Percentiles rank a stretch among this genome's conserved stretches.
phyloP scores from a whole-genome alignment of 2,888 invertebrate species.

The Luffia ferchaultella region DNA sequence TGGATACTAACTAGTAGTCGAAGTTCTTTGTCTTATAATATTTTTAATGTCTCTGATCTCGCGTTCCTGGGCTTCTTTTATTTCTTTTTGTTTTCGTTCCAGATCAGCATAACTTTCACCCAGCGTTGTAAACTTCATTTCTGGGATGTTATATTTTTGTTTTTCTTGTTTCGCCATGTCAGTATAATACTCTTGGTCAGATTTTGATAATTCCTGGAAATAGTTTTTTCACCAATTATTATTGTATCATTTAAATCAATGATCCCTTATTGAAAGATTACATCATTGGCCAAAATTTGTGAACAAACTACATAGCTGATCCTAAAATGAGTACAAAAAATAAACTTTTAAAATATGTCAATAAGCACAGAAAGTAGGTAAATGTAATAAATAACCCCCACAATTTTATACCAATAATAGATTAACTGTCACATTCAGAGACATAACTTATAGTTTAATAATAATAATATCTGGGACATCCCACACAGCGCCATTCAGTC shows the following conservation, averaged over 20 bases:
- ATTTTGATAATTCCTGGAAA: neutral
- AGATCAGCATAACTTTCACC: conserved; percentile 33
- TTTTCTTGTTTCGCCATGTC: conserved; percentile 31
- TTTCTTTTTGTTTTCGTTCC: conserved; percentile 26
- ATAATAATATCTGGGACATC: too few species aligned
- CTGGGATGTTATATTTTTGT: conserved; percentile 21
- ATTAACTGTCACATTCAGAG: too few species aligned
- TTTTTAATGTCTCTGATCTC: conserved; percentile 36
- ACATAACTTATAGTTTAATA: too few species aligned
- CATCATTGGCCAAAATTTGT: conserved; percentile 6
- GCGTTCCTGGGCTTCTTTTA: conserved; percentile 24
- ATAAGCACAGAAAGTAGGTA: too few species aligned
- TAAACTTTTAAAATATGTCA: too few species aligned
- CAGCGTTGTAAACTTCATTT: conserved; percentile 32
- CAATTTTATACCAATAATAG: too few species aligned
- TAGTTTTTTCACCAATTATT: neutral
- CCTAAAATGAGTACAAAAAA: too few species aligned
- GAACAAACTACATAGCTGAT: too few species aligned
- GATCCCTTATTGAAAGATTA: neutral
- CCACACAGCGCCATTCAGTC: too few species aligned
- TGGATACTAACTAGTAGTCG: conserved; percentile 27
- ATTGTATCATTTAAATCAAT: neutral
- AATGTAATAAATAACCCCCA: too few species aligned
- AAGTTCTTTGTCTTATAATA: conserved; percentile 29
- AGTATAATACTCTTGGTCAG: conserved; percentile 34